phyloP scores from a whole-genome alignment of 92 coral and sea anemone genomes.

The Chrysogorgia sp. region DNA sequence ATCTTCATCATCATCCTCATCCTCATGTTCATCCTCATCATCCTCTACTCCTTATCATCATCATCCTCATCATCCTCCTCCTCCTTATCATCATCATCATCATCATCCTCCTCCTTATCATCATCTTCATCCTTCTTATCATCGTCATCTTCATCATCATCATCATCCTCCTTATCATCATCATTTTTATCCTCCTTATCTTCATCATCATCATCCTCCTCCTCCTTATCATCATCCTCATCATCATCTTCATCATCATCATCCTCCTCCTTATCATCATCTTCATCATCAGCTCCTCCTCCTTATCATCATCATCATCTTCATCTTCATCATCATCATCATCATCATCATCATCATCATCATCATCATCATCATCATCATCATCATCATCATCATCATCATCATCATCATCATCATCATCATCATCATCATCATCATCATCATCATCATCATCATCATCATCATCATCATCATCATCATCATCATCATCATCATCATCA shows the following conservation, averaged over 20 bases:
- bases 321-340: not conserved
- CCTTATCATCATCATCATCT: not conserved
- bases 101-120: not conserved
- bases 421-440: not conserved
- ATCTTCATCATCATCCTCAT: not conserved
- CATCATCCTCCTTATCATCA: not conserved
- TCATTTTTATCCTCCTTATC: not conserved
- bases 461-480: not conserved
- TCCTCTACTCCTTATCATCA: no score
- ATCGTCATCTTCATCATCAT: not conserved
- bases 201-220: not conserved
- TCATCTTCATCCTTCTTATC: not conserved
- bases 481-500: not conserved
- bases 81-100: not conserved
- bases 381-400: not conserved
- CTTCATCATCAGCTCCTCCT: no score
- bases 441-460: not conserved
- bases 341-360: no score
- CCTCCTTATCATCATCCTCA: not conserved
- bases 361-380: no score
- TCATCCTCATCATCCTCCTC: not conserved
- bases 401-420: not conserved
- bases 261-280: not conserved
- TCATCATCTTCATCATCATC: not conserved
- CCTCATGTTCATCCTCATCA: not conserved